Evolutionary conservation across 2,113 vertebrate genomes (phyloP), one percentile per base, ranked within the genome.

Genomic region (Sprattus sprattus): DNA sequence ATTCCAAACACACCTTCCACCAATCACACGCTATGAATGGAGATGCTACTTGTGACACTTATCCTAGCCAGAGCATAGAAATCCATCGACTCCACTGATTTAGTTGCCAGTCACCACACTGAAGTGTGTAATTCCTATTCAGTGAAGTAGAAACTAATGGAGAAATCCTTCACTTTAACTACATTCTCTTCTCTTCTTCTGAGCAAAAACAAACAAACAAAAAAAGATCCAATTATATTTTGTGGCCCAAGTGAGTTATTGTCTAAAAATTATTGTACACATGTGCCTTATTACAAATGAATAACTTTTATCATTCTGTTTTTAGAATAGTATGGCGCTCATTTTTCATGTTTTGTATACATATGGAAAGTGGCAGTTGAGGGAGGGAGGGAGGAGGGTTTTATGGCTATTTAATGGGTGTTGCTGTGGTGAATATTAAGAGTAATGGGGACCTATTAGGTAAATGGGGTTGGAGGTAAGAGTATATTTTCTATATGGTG

Each of bases 241-340:
- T 78, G 71, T 78, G 71, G 71, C 71, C 71, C 71, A 78, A 78
- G 71, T 78, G 13, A 78, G 71, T 71, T 28, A 71, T 71, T 32
- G 78, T 45, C 32, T 57, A 25, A 50, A 32, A 4, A 82, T 92
- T 39, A 92, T 91, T 93, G 88, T 92, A 93, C 93, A 94, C 92
- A 87, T 86, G 95, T 95, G 95, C 95, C 95, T 96, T 96, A 95
- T 91, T 81, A 89, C 67, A 91, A 89, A 90, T 88, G 80, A 92
- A 91, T 91, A 87, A 86, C 85, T 85, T 57, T 85, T 85, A 88
- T 83, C 82, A 83, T 67, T 54, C 50, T 15, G 87, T 86, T 88
- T 92, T 86, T 88, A 88, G 83, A 86, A 89, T 88, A 83, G 57
- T 88, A 87, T 46, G 44, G 60, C 89, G 89, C 89, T 89, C 83